Base-by-base conservation (phyloP, 2,888 invertebrate genomes). In the Epistrophella euchroma region DNA sequence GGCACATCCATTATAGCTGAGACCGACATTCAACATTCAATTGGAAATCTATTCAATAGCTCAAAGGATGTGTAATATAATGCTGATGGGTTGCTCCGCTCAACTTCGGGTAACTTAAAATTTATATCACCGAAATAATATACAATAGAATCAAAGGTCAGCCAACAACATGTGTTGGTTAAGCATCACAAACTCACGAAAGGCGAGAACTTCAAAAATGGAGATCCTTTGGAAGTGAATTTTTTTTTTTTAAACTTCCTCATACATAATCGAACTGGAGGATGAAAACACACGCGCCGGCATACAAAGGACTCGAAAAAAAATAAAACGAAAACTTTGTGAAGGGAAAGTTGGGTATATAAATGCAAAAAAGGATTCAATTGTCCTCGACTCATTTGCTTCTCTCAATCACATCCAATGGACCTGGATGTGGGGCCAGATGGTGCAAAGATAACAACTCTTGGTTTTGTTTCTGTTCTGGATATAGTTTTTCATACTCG, bases 331-430 rank as follows among this genome's bases (percentile, higher is more conserved):
- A 32, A 28, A 32, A 17, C 25, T 25, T 37, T 17, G 37, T 3
- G 17, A 75, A 79, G 19, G 35, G 55, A 50, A 64, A 64, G 62
- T 52, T 72, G 66, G 58, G 56, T 32, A 22, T 60, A 52, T 28
- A 25, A 43, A 47, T 76, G 47, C 47, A 78, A 73, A 80, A 81
- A 78, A 56, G 86, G 82, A 86, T 82, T 86, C 86, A 86, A 86
- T 86, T 86, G 82, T 88, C 64, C 87, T 76, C 75, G 88, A 79
- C 87, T 88, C 88, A 88, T 88, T 88, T 88, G 88, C 64, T 88
- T 85, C 88, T 76, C 82, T 88, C 87, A 83, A 88, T 88, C 88
- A 85, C 68, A 79, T 85, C 80, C 79, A 82, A 85, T 88, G 87
- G 81, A 82, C 87, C 84, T 74, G 82, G 85, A 85, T 82, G 64